Evolutionary conservation across 2,888 invertebrate genomes (phyloP).

Genomic region (Siphlonurus alternatus): DNA sequence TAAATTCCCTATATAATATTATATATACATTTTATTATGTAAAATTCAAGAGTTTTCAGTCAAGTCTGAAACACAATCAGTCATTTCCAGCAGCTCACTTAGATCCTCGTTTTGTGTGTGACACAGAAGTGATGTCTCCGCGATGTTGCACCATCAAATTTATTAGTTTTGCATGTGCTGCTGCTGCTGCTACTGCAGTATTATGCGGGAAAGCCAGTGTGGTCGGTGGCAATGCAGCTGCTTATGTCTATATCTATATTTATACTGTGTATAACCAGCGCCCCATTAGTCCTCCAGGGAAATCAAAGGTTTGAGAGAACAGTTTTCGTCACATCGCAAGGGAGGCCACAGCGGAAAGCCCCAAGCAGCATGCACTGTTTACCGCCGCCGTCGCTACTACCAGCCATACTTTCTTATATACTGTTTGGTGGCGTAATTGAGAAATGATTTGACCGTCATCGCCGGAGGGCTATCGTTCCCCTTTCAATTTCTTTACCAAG

Average conservation of each 20-base stretch:
- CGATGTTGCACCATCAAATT: too few species aligned
- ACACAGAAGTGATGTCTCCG: too few species aligned
- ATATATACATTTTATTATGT: too few species aligned
- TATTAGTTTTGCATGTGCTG: too few species aligned
- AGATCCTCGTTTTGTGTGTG: too few species aligned
- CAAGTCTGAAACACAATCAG: too few species aligned
- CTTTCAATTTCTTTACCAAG: not conserved
- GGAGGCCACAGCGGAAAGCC: not conserved
- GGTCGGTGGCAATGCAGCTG: too few species aligned
- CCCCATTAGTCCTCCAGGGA: not conserved
- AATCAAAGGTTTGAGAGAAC: not conserved
- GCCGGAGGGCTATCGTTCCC: not conserved
- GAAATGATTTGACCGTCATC: not conserved
- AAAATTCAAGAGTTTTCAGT: too few species aligned
- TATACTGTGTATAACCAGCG: not conserved
- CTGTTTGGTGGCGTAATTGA: not conserved
- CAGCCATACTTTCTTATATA: not conserved
- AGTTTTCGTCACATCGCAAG: not conserved
- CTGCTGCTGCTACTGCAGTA: too few species aligned
- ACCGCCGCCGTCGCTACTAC: not conserved
- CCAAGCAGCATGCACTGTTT: not conserved
- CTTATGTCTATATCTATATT: not conserved
- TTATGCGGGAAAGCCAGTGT: too few species aligned
- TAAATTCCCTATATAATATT: too few species aligned
- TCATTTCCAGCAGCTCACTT: too few species aligned